A percentile compares a stretch with the other conserved stretches of the same genome.
Conservation (phyloP, 2,113 vertebrate species). For the Gnathonemus echidnorhynchus region DNA sequence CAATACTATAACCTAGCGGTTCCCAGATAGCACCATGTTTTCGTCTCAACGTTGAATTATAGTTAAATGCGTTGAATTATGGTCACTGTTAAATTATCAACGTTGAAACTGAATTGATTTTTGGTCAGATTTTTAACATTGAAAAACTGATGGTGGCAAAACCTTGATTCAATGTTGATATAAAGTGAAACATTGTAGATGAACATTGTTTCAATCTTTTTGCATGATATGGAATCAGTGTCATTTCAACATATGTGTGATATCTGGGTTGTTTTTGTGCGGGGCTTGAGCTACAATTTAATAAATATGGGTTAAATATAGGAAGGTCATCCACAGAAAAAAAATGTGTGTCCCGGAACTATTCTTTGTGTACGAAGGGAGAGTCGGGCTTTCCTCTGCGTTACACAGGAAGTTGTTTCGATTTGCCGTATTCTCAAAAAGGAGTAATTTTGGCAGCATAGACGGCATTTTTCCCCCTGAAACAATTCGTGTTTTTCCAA, state of each 20-base stretch:
- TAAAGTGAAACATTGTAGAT: too few relatives aligned
- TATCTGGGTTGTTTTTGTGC: background rate
- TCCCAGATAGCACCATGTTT: too few relatives aligned
- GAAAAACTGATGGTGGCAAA: too few relatives aligned
- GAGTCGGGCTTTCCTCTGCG: slow-evolving; percentile 27
- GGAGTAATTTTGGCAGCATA: background rate
- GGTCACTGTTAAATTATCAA: too few relatives aligned
- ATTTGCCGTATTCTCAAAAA: slow-evolving; percentile 4
- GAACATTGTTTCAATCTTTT: too few relatives aligned
- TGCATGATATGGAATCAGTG: too few relatives aligned
- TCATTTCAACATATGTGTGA: too few relatives aligned
- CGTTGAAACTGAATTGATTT: too few relatives aligned
- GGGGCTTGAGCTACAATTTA: background rate
- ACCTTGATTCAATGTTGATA: too few relatives aligned
- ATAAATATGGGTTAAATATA: background rate
- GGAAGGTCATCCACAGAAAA: background rate
- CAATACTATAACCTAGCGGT: background rate
- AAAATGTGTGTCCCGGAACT: background rate
- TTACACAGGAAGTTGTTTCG: slow-evolving; percentile 49
- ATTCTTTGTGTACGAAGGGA: background rate
- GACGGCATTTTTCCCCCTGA: background rate
- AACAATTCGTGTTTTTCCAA: background rate
- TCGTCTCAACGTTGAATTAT: too few relatives aligned
- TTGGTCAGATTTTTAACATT: too few relatives aligned
- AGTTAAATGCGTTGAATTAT: too few relatives aligned